Percentiles rank a stretch among this genome's conserved stretches.
These are phyloP conservation scores for Andricus curvator DNA, from an alignment of 2,888 invertebrate genomes.

Conservation along the genomic window DNA sequence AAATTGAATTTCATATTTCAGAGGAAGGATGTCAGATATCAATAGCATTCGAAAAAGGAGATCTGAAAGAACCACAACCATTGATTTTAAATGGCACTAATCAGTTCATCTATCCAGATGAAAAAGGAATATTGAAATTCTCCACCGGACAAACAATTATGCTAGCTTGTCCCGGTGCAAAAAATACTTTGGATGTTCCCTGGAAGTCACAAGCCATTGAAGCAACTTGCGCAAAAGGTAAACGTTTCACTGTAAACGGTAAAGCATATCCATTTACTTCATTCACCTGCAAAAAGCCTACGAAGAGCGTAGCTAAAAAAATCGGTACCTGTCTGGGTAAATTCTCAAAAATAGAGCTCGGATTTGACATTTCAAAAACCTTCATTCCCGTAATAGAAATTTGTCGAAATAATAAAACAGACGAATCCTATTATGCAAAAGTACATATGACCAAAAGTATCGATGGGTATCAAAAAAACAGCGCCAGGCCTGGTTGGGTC, in stretches of 20 bases:
- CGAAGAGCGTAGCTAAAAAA: not conserved
- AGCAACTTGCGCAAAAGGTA: not conserved
- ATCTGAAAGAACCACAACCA: slow-evolving; percentile 82
- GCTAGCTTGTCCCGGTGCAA: slow-evolving; percentile 1
- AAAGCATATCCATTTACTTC: not conserved
- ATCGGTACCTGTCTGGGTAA: not conserved
- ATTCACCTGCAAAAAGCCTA: slow-evolving; percentile 1
- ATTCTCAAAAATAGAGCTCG: not conserved
- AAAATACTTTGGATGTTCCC: not conserved
- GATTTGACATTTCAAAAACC: not conserved
- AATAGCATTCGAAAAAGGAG: slow-evolving; percentile 76
- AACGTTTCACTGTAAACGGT: not conserved
- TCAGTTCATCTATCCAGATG: slow-evolving; percentile 62
- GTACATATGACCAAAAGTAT: not conserved
- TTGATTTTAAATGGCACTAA: slow-evolving; percentile 77
- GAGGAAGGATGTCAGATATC: slow-evolving; percentile 76
- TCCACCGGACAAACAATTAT: slow-evolving; percentile 2
- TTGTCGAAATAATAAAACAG: slow-evolving; percentile 15
- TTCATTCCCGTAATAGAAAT: not conserved
- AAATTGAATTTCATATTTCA: slow-evolving; percentile 38
- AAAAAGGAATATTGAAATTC: slow-evolving; percentile 52
- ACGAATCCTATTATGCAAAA: slow-evolving; percentile 21
- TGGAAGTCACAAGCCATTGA: not conserved
- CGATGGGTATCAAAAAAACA: not conserved
- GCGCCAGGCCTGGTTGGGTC: slow-evolving; percentile 3